Base-by-base conservation (phyloP, 1,140 invertebrate species). In the Potamilus streckersoni region DNA sequence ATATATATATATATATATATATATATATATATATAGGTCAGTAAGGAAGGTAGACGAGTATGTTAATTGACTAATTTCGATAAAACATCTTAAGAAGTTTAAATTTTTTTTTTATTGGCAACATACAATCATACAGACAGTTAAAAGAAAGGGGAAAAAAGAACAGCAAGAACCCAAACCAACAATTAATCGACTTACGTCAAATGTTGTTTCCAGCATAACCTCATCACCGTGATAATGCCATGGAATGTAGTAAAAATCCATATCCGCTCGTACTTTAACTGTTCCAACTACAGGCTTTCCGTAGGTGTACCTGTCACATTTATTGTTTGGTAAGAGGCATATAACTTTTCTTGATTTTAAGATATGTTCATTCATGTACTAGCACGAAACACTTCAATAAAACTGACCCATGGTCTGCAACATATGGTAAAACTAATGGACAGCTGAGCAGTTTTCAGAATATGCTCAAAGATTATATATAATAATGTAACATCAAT, bases 221-320 rank as follows among this genome's bases (percentile, higher is more conserved):
- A 71, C 74, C 60, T 71, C 74, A 56, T 76, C 74, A 2, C 74
- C 74, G 23, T 65, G 31, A 17, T 70, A 59, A 20, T 76, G 71
- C 74, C 74, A 76, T 15, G 74, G 74, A 19, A 61, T 38, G 0
- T 20, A 6, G 5, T 12, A 17, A 62, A 70, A 71, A 58, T 76
- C 62, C 23, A 71, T 71, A 38, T 76, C 74, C 5, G 74, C 74
- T 8, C 57, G 20, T 59, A 76, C 13, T 27, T 55, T 62, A 19
- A 71, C 74, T 23, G 19, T 76, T 20, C 74, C 74, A n/a, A 76
- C 64, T 8, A 76, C 74, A 20, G 74, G 74, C 57, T 76, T 76
- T 8, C 74, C 74, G 31, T 76, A 76, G 14, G 74, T 70, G 55
- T 76, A 76, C 31, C 74, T 76, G 23, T 13, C 16, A 2, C 38